Conservation (phyloP, 2,797 vertebrate genomes). For the Sus cebifrons region DNA sequence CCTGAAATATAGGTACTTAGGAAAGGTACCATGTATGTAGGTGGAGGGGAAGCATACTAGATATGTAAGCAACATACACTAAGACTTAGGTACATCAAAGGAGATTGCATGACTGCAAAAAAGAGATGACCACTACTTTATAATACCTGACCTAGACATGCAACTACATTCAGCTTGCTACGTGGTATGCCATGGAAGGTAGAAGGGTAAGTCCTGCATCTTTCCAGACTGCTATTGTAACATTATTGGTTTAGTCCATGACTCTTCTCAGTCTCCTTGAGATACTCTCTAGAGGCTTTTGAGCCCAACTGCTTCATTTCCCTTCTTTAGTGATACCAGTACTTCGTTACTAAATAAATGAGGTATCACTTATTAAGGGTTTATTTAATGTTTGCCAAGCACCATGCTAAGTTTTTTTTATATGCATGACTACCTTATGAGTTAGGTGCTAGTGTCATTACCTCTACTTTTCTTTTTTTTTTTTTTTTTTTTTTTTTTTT, state of each 20-base stretch:
- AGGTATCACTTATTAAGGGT: neutral
- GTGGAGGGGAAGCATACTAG: neutral
- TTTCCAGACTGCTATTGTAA: neutral
- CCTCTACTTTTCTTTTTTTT: neutral
- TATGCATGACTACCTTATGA: neutral
- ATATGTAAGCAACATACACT: neutral
- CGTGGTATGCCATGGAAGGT: neutral
- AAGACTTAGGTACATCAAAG: neutral
- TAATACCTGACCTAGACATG: neutral
- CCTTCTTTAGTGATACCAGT: neutral
- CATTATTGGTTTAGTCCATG: neutral
- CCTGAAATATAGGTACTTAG: neutral
- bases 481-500: neutral
- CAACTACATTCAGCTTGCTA: neutral
- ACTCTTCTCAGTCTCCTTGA: neutral
- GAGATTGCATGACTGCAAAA: neutral
- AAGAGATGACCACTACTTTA: neutral
- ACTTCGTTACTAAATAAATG: neutral
- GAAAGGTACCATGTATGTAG: neutral
- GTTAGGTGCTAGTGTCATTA: slow-evolving; percentile 13
- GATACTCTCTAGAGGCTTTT: neutral
- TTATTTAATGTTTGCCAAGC: slow-evolving; percentile 31
- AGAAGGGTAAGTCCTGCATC: neutral
- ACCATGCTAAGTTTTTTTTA: neutral
- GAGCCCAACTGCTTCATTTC: neutral